Evolutionary conservation across 2,113 vertebrate genomes (phyloP).

Genomic region (Chloropsis cyanopogon): DNA sequence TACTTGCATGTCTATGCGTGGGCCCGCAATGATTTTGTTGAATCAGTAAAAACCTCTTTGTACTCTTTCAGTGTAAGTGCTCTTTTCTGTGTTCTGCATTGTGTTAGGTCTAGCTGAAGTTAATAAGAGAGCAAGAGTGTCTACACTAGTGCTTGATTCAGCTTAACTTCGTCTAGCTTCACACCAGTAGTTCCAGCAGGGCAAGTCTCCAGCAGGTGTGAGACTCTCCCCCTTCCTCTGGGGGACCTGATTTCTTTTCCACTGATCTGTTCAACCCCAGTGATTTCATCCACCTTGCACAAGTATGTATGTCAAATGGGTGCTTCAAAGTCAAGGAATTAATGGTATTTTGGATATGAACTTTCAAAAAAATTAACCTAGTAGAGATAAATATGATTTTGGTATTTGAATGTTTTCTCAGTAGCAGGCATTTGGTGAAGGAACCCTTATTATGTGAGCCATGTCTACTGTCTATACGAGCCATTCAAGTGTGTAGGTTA

Average conservation of each 20-base stretch:
- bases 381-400: not conserved
- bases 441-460: not conserved
- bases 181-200: not conserved
- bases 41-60: not conserved
- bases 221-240: not conserved
- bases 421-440: not conserved
- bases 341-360: not conserved
- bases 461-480: fast-evolving
- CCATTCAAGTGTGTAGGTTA: not conserved
- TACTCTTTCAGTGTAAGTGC: not conserved
- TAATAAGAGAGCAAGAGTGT: not conserved
- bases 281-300: not conserved
- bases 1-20: not conserved
- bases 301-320: not conserved
- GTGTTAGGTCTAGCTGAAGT: not conserved
- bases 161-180: not conserved
- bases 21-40: not conserved
- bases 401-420: not conserved
- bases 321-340: not conserved
- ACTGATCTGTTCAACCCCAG: not conserved
- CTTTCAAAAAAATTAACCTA: not conserved
- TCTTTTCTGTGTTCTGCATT: not conserved
- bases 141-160: not conserved
- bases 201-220: not conserved
- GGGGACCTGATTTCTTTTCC: not conserved